A percentile compares a stretch with the other conserved stretches of the same genome.
Evolutionary conservation across 2,113 vertebrate species (phyloP).

Genomic region (Lonchura striata): DNA sequence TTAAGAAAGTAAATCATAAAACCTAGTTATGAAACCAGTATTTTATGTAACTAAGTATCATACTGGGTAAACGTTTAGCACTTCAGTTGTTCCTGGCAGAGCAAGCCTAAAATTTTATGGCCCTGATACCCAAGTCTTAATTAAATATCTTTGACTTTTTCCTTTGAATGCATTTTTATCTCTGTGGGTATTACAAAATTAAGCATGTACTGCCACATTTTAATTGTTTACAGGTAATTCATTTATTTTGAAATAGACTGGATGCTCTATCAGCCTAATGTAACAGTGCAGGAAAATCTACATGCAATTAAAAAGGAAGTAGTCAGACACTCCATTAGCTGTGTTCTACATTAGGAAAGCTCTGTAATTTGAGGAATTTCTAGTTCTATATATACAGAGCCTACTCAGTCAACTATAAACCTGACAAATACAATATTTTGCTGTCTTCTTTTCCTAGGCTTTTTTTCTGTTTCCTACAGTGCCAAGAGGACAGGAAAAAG

Average conservation of each 20-base stretch:
- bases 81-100: background rate
- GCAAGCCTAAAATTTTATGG: background rate
- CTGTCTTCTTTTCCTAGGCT: background rate
- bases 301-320: background rate
- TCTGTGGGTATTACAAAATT: background rate
- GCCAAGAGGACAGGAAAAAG: background rate
- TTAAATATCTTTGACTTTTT: slow-evolving; percentile 11
- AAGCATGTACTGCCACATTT: background rate
- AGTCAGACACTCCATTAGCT: background rate
- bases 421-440: background rate
- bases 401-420: background rate
- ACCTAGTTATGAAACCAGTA: slow-evolving; percentile 12
- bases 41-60: slow-evolving; percentile 9
- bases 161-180: background rate
- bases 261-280: background rate
- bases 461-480: background rate
- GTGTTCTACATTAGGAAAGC: background rate
- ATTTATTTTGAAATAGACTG: background rate
- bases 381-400: background rate
- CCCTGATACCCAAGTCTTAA: background rate
- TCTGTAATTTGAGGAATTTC: background rate
- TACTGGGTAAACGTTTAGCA: background rate
- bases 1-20: slow-evolving; percentile 51
- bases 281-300: background rate
- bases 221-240: background rate